Evolutionary conservation across 2,888 invertebrate genomes (phyloP).

Genomic region (Trachelus stipa): DNA sequence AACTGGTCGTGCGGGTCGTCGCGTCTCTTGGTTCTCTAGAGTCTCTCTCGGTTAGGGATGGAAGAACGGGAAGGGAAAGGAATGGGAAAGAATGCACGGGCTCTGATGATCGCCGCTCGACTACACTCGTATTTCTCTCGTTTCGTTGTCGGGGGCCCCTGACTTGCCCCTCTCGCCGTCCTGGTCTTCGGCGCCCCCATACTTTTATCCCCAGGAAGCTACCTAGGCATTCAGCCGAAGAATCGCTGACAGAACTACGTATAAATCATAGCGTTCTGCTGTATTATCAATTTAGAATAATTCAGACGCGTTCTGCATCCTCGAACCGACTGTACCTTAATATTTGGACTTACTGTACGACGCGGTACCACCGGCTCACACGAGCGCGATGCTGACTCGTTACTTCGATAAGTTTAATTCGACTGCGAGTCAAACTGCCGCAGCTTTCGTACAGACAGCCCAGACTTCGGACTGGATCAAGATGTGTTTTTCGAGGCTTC

Average conservation of each 20-base stretch:
- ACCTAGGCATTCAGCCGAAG: conserved; percentile 19
- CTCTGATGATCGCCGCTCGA: conserved; percentile 13
- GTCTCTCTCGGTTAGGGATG: conserved; percentile 12
- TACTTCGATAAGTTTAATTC: background rate
- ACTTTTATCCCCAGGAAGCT: background rate
- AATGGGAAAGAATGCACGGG: conserved; percentile 18
- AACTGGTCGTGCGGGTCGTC: conserved; percentile 13
- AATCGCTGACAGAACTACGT: conserved; percentile 12
- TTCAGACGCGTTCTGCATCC: background rate
- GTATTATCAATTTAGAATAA: background rate
- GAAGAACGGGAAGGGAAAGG: conserved; percentile 6
- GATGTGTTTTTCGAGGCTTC: background rate
- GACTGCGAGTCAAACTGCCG: background rate
- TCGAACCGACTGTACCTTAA: background rate
- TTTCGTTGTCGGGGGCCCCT: background rate
- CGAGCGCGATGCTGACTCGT: background rate
- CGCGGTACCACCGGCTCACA: background rate
- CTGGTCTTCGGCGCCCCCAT: background rate
- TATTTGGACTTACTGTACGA: conserved; percentile 20
- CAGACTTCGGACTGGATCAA: background rate
- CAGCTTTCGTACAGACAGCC: background rate
- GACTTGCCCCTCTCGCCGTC: background rate
- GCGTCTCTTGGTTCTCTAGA: background rate
- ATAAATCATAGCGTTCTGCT: background rate
- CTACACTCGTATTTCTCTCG: conserved; percentile 14